phyloP scores from a whole-genome alignment of 2,797 vertebrate species.

The Eurystomus glaucurus region DNA sequence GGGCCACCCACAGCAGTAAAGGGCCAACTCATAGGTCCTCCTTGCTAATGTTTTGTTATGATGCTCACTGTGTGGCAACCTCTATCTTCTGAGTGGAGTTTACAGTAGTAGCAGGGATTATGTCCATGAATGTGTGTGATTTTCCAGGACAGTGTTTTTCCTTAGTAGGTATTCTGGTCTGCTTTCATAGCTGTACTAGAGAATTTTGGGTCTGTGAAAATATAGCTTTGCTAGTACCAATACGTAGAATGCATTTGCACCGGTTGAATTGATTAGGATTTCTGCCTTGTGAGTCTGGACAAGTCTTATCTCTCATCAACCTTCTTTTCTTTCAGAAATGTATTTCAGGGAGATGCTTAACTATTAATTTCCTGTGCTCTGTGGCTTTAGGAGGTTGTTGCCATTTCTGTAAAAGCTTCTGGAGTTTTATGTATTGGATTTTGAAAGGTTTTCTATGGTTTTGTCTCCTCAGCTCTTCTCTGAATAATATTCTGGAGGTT shows the following conservation, averaged over 20 bases:
- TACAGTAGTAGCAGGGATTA: background rate
- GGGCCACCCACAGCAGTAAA: background rate
- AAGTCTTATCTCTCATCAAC: background rate
- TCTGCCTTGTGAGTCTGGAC: background rate
- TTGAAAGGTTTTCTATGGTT: background rate
- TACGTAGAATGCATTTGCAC: background rate
- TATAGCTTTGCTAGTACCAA: background rate
- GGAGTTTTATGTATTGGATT: background rate
- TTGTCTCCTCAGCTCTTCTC: background rate
- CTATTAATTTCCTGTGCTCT: slow-evolving; percentile 38
- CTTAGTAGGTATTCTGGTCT: background rate
- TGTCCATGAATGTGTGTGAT: background rate
- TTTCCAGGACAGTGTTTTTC: background rate
- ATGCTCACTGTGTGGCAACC: background rate
- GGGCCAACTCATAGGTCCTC: background rate
- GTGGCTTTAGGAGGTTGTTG: background rate
- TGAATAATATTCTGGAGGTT: background rate
- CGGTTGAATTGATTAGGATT: background rate
- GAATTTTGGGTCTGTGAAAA: background rate
- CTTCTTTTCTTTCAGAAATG: slow-evolving; percentile 24
- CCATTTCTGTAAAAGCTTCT: slow-evolving; percentile 39
- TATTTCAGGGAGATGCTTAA: background rate
- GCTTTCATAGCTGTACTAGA: background rate
- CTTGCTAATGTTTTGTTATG: background rate
- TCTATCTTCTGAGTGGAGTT: background rate